These are phyloP conservation scores for Anhinga rufa DNA, from an alignment of 2,113 vertebrate species.

Conservation along the genomic window DNA sequence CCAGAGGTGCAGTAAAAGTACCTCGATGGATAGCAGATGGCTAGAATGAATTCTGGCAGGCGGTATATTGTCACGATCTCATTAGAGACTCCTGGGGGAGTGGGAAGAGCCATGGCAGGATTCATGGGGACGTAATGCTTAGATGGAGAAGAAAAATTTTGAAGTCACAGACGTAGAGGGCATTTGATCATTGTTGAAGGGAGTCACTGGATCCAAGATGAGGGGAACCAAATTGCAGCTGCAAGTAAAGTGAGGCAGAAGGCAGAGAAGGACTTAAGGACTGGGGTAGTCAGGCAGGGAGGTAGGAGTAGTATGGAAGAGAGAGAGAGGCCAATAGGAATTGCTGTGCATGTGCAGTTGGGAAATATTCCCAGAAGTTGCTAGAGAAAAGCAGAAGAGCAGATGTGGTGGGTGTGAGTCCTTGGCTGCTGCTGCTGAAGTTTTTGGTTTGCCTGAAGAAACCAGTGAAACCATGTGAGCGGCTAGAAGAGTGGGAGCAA, in stretches of 20 bases:
- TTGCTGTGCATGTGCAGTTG: background rate
- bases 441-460: background rate
- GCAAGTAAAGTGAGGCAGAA: background rate
- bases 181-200: background rate
- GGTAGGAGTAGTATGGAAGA: background rate
- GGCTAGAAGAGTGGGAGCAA: background rate
- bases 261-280: background rate
- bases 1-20: slow-evolving; percentile 60
- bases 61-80: slow-evolving; percentile 18
- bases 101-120: background rate
- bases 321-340: background rate
- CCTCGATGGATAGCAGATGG: slow-evolving; percentile 61
- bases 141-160: background rate
- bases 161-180: background rate
- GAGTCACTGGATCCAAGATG: background rate
- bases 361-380: background rate
- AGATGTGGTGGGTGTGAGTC: background rate
- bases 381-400: background rate
- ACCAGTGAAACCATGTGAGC: background rate
- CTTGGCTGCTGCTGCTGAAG: background rate
- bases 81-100: background rate
- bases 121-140: background rate
- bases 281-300: background rate
- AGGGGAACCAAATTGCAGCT: background rate
- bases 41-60: slow-evolving; percentile 19